Percentiles rank a stretch among this genome's conserved stretches.
Evolutionary conservation across 2,888 invertebrate genomes (phyloP).

Genomic region (Heteropelma amictum): DNA sequence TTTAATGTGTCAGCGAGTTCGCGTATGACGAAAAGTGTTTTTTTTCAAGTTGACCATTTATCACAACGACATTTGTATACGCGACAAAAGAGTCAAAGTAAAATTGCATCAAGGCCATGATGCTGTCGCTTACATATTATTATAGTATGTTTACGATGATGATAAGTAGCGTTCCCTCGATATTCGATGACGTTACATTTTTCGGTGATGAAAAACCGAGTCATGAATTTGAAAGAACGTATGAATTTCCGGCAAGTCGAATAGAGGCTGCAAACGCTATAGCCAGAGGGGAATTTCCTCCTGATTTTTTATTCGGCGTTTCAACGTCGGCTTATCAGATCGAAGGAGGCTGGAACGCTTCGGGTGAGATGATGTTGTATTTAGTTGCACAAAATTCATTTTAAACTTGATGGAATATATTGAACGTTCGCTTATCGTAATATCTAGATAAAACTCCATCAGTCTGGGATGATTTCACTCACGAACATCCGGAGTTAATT

Average conservation of each 20-base stretch:
- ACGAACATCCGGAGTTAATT: constrained; percentile 79
- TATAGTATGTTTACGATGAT: neutral
- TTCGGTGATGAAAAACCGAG: neutral
- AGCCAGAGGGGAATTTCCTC: constrained; percentile 79
- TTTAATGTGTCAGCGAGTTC: neutral
- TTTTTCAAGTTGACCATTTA: too few relatives aligned
- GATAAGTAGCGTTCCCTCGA: neutral
- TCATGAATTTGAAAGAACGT: neutral
- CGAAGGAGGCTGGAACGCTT: constrained; percentile 81
- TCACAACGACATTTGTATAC: too few relatives aligned
- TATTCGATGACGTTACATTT: constrained; percentile 7
- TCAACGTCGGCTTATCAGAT: constrained; percentile 83
- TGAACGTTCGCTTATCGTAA: constrained; percentile 1
- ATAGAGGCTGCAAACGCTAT: constrained; percentile 64
- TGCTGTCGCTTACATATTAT: neutral
- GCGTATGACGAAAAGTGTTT: neutral
- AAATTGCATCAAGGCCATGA: neutral
- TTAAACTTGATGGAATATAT: neutral
- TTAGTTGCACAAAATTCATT: neutral
- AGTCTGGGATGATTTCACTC: constrained; percentile 85
- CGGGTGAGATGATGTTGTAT: constrained; percentile 63
- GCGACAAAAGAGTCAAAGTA: neutral
- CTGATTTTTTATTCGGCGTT: constrained; percentile 81
- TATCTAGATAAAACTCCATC: constrained; percentile 81
- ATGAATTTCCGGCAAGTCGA: constrained; percentile 43